Conservation (phyloP, 92 coral and sea anemone species). For the Ricordea florida region DNA sequence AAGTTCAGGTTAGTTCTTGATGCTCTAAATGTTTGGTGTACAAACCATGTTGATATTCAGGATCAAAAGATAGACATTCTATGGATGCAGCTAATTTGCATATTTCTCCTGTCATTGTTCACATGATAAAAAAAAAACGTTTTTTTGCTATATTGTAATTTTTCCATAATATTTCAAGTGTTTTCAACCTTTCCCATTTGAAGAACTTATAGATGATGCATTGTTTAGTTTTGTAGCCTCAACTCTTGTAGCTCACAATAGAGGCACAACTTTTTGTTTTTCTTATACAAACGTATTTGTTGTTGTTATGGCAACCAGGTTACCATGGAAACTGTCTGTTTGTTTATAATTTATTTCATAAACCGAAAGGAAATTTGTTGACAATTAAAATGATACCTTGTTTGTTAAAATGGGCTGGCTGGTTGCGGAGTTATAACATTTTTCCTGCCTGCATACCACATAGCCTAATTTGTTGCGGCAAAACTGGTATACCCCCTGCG, state of each 20-base stretch:
- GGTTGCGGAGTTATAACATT: neutral
- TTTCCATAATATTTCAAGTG: neutral
- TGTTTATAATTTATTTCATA: conserved; percentile 3
- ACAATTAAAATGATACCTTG: conserved; percentile 11
- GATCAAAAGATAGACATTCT: conserved; percentile 31
- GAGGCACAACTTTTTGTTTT: neutral
- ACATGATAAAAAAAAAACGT: conserved; percentile 4
- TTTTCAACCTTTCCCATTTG: conserved; percentile 1
- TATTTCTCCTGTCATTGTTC: conserved; percentile 16
- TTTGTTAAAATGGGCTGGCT: neutral
- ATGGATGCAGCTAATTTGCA: conserved; percentile 19
- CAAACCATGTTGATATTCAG: conserved; percentile 21
- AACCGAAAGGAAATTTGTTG: conserved; percentile 1
- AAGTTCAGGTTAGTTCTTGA: conserved; percentile 40
- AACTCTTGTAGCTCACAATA: conserved; percentile 4
- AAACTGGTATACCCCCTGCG: neutral
- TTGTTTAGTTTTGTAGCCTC: conserved; percentile 6
- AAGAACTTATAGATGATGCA: conserved; percentile 3
- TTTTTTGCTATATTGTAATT: neutral
- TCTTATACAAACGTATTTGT: conserved; percentile 5
- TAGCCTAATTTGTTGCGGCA: neutral
- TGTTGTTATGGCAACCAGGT: conserved; percentile 10
- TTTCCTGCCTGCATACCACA: neutral
- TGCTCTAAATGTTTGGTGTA: conserved; percentile 42
- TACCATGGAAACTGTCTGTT: conserved; percentile 6